These are phyloP conservation scores for Coranthus polyacanthus DNA, from an alignment of 2,797 vertebrate genomes.

Conservation along the genomic window DNA sequence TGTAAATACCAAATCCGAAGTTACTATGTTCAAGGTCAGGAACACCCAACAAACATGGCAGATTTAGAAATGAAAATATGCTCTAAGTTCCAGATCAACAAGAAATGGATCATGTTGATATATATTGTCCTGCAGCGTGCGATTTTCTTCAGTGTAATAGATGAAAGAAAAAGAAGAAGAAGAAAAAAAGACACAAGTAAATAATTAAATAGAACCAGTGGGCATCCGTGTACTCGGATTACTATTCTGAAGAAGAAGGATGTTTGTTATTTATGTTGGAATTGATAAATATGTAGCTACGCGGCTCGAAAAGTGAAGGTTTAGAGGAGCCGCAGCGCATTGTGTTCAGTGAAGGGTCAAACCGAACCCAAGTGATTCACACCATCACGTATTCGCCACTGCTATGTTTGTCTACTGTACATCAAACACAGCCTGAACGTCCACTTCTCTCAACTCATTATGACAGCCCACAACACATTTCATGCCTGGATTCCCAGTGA, in stretches of 20 bases:
- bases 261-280: constrained; percentile 56
- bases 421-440: constrained; percentile 22
- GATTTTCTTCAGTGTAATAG: no score
- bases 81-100: no score
- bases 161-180: no score
- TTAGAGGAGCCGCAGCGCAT: not conserved
- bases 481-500: constrained; percentile 45
- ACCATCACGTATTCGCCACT: constrained; percentile 13
- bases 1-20: no score
- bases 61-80: no score
- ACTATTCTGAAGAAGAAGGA: constrained; percentile 54
- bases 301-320: not conserved
- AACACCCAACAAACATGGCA: no score
- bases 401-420: constrained; percentile 27
- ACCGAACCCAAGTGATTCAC: constrained; percentile 45
- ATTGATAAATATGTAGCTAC: constrained; percentile 48
- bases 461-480: constrained; percentile 46
- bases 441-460: constrained; percentile 45
- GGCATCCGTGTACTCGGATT: constrained; percentile 32
- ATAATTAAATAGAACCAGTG: constrained; percentile 56
- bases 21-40: no score
- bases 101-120: no score
- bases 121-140: no score
- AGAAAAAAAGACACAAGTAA: constrained; percentile 23
- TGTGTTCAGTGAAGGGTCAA: constrained; percentile 28